Evolutionary conservation across 2,888 invertebrate genomes (phyloP).

Genomic region (Nomada goodeniana): DNA sequence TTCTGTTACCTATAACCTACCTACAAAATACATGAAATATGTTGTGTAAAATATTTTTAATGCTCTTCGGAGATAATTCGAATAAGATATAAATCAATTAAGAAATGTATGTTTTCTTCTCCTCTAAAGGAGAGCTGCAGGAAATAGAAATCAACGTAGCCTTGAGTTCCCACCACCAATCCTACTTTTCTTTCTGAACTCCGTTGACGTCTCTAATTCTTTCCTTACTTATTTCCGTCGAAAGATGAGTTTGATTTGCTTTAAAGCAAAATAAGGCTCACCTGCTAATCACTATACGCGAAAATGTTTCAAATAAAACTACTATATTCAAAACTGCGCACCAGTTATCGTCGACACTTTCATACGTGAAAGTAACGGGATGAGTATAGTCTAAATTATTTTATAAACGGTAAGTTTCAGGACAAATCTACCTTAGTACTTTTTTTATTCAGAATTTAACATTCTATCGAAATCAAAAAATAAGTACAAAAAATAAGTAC

Average conservation of each 20-base stretch:
- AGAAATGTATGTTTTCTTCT: conserved; percentile 52
- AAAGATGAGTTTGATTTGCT: not conserved
- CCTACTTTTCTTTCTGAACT: conserved; percentile 49
- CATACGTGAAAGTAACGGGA: too few species aligned
- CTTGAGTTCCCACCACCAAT: conserved; percentile 62
- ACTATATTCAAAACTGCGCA: too few species aligned
- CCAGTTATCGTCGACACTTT: too few species aligned
- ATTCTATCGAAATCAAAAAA: too few species aligned
- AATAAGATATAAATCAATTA: not conserved
- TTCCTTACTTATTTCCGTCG: conserved; percentile 12
- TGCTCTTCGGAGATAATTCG: not conserved
- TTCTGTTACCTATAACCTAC: too few species aligned
- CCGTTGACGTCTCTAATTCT: conserved; percentile 40
- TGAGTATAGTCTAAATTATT: too few species aligned
- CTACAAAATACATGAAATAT: not conserved
- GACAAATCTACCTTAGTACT: too few species aligned
- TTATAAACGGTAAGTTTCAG: too few species aligned
- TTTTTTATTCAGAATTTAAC: too few species aligned
- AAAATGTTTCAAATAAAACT: too few species aligned
- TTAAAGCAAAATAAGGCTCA: not conserved
- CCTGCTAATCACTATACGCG: too few species aligned
- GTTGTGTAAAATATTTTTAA: not conserved
- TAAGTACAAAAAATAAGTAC: too few species aligned
- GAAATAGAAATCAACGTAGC: conserved; percentile 63
- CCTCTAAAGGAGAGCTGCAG: conserved; percentile 29